Conservation (phyloP, 2,797 vertebrate species). For the Hapalemur alaotrensis region DNA sequence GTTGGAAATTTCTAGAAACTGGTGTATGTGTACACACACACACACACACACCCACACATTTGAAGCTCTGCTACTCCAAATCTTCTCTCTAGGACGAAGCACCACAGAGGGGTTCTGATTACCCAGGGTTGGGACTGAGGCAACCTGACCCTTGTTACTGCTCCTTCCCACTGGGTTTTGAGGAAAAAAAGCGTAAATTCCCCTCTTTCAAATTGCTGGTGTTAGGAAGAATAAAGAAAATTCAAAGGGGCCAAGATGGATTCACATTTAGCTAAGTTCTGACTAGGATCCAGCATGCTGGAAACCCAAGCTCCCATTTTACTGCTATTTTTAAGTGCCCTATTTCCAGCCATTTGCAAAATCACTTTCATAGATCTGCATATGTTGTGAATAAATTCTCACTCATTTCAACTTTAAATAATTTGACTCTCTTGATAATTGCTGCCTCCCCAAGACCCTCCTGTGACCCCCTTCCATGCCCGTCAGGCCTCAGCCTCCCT, state of each 20-base stretch:
- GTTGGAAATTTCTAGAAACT: constrained; percentile 35
- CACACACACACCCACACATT: neutral
- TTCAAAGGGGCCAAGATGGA: neutral
- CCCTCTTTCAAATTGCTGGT: neutral
- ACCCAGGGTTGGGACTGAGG: neutral
- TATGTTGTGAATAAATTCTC: constrained; percentile 68
- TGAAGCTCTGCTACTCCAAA: neutral
- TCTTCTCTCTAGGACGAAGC: neutral
- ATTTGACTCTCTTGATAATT: neutral
- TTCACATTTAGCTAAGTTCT: neutral
- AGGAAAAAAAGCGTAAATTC: neutral
- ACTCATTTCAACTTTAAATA: constrained; percentile 38
- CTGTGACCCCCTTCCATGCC: neutral
- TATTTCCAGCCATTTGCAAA: constrained; percentile 29
- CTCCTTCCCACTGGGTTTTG: neutral
- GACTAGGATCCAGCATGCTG: neutral
- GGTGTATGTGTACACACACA: neutral
- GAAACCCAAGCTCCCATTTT: neutral
- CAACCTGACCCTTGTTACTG: neutral
- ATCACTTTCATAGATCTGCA: constrained; percentile 27
- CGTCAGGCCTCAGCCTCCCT: neutral
- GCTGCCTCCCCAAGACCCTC: neutral
- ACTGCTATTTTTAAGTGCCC: neutral
- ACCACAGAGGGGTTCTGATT: neutral
- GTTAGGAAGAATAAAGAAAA: neutral